A percentile compares a stretch with the other conserved stretches of the same genome.
phyloP scores from a whole-genome alignment of 2,113 vertebrate genomes.

The Platysteira castanea region DNA sequence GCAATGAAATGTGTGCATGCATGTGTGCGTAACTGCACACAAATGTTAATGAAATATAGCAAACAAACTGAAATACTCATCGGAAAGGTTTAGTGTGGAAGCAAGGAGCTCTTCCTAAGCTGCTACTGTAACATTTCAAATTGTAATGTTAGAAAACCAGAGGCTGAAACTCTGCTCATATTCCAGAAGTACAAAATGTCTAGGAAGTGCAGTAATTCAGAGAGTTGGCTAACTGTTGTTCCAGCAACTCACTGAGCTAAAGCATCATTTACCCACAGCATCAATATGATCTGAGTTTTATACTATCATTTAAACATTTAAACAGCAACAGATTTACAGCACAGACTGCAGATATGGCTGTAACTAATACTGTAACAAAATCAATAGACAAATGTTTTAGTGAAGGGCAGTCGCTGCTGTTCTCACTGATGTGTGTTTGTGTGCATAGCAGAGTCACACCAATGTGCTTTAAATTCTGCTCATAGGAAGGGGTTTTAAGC shows the following conservation, averaged over 20 bases:
- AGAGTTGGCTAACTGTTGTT: slow-evolving; percentile 1
- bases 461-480: slow-evolving; percentile 57
- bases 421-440: slow-evolving; percentile 5
- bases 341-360: background rate
- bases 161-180: background rate
- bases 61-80: background rate
- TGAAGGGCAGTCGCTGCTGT: background rate
- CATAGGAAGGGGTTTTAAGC: slow-evolving; percentile 41
- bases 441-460: slow-evolving; percentile 9
- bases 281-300: slow-evolving; percentile 43
- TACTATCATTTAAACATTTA: slow-evolving; percentile 28
- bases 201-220: slow-evolving; percentile 48
- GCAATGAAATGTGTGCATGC: background rate
- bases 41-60: background rate
- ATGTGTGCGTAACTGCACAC: background rate
- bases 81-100: background rate
- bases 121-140: background rate
- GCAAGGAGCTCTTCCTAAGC: background rate
- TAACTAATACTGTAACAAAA: slow-evolving; percentile 43
- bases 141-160: background rate
- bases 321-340: slow-evolving; percentile 24
- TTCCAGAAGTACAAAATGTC: slow-evolving; percentile 24
- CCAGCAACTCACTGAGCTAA: background rate
- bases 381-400: slow-evolving; percentile 47
- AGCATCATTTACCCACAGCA: background rate